Evolutionary conservation across 2,888 invertebrate genomes (phyloP), one percentile per base, ranked within the genome.

Genomic region (Pyrrhosoma nymphula): DNA sequence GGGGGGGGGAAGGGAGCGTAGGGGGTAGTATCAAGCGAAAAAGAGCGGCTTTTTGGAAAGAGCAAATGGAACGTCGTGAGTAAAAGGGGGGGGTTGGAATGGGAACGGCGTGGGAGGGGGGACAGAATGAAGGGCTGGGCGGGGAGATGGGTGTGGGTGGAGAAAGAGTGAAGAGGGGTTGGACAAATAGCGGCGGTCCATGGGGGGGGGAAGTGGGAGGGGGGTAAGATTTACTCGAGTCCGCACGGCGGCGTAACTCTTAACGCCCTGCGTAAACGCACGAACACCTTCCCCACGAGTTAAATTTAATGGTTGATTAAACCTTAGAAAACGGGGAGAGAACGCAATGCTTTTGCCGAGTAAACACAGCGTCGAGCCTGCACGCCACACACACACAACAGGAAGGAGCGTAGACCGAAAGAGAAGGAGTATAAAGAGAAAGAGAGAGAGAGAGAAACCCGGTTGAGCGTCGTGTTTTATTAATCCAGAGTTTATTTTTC

Each of bases 251-350:
- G 60, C 63, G 91, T 91, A 69, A 91, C 91, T 91, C 63, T 91
- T 91, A 69, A 63, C 60, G 91, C 63, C 18, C 23, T 39, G 63
- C 35, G 63, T 63, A 91, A 91, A 91, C 91, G 60, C 91, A 63
- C 63, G 91, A n/a, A 91, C 39, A 56, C 60, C 63, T 63, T 63
- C 90, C 35, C 60, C 47, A 47, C 47, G 91, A 63, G 82, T 63
- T 39, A 91, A 63, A 91, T 63, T 91, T 91, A 63, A 91, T 39
- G 91, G 63, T 60, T 63, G 91, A 91, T 91, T 63, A 69, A 91
- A 60, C 39, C 60, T 69, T 63, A 16, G 91, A 69, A 60, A 82
- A 82, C 82, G 82, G 82, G 82, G 82, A 69, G 35, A 82, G 35
- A 60, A 60, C 47, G 89, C 20, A 55, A 89, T 55, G 89, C 89